Evolutionary conservation across 2,797 vertebrate species (phyloP).

Genomic region (Artibeus lituratus): DNA sequence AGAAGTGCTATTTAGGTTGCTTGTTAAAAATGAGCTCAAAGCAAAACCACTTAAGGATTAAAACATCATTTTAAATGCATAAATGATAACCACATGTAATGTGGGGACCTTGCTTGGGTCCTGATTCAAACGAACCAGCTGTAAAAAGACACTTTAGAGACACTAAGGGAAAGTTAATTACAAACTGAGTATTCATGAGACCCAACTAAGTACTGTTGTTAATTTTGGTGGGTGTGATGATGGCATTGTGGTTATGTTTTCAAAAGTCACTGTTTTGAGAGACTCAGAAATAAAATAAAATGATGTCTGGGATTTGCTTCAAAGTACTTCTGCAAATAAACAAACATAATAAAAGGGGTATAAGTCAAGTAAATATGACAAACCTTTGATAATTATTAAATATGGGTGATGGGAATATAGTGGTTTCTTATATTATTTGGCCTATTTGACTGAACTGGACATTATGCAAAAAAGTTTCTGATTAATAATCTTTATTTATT

Average conservation of each 20-base stretch:
- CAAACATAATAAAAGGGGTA: neutral
- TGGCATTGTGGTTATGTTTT: neutral
- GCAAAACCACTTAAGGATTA: neutral
- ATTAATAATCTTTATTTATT: neutral
- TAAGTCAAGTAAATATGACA: neutral
- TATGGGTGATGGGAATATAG: neutral
- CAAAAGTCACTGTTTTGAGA: constrained; percentile 54
- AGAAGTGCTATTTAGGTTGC: neutral
- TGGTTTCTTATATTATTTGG: neutral
- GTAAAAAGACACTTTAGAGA: constrained; percentile 27
- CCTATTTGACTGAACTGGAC: neutral
- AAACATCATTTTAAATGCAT: constrained; percentile 38
- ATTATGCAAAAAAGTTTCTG: neutral
- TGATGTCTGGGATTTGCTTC: constrained; percentile 22
- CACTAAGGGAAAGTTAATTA: constrained; percentile 32
- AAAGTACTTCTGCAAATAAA: constrained; percentile 29
- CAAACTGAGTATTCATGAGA: neutral
- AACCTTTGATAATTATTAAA: neutral
- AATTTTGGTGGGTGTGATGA: constrained; percentile 52
- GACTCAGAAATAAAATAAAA: constrained; percentile 49
- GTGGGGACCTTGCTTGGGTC: constrained; percentile 19
- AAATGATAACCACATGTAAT: neutral
- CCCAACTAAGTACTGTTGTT: constrained; percentile 31
- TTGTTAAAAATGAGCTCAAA: neutral
- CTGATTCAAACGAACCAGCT: constrained; percentile 2